phyloP scores from a whole-genome alignment of 2,888 invertebrate genomes.

The Pyrgus malvae region DNA sequence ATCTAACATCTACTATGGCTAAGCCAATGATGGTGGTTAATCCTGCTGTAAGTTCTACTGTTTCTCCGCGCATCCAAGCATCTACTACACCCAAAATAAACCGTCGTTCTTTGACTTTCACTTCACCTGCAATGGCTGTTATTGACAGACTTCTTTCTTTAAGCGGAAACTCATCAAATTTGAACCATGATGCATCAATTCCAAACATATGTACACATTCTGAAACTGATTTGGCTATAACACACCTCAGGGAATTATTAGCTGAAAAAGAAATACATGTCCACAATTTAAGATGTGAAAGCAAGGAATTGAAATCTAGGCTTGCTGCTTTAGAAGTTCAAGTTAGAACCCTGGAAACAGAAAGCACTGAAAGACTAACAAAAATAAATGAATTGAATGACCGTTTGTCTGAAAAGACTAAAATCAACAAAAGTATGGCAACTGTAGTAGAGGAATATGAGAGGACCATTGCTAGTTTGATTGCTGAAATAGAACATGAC shows the following conservation, averaged over 20 bases:
- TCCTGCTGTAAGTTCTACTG: constrained; percentile 64
- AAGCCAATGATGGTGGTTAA: constrained; percentile 75
- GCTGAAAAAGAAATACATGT: constrained; percentile 79
- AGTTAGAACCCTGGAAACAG: constrained; percentile 57
- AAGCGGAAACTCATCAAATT: constrained; percentile 59
- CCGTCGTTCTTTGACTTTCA: constrained; percentile 67
- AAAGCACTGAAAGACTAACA: constrained; percentile 56
- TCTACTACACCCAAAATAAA: constrained; percentile 60
- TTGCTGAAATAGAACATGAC: constrained; percentile 87
- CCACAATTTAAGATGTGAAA: constrained; percentile 73
- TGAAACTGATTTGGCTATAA: constrained; percentile 63
- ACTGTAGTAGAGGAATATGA: constrained; percentile 89
- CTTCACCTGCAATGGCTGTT: constrained; percentile 77
- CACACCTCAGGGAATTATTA: constrained; percentile 75
- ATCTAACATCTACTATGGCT: constrained; percentile 51
- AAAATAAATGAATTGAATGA: constrained; percentile 66
- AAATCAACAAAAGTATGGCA: constrained; percentile 81
- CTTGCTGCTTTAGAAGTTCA: constrained; percentile 62
- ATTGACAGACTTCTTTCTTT: constrained; percentile 75
- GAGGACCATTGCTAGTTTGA: constrained; percentile 88
- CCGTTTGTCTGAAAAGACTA: constrained; percentile 64
- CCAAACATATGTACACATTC: constrained; percentile 46
- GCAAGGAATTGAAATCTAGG: constrained; percentile 73
- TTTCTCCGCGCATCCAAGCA: constrained; percentile 57
- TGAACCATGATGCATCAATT: constrained; percentile 49